Conservation (phyloP, 2,797 vertebrate species). For the Pristis pectinata region DNA sequence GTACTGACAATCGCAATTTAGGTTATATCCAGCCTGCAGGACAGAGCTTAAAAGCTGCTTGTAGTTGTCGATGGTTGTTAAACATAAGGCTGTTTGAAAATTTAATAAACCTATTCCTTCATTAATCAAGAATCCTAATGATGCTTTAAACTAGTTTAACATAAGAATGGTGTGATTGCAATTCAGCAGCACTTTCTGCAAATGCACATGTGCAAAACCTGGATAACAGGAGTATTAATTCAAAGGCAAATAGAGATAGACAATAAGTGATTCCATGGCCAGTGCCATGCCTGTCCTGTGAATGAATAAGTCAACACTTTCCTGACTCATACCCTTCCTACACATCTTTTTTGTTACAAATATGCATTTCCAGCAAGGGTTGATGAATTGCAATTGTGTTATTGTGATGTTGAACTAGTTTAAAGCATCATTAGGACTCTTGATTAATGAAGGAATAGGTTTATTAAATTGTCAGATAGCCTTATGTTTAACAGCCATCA, state of each 20-base stretch:
- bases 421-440: conserved; percentile 6
- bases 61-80: background rate
- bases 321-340: background rate
- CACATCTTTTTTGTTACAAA: background rate
- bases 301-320: background rate
- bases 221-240: background rate
- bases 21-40: background rate
- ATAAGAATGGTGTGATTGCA: background rate
- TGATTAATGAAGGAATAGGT: background rate
- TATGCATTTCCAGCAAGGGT: background rate
- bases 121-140: background rate
- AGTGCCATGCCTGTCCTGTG: background rate
- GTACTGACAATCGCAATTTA: too few relatives aligned
- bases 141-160: background rate
- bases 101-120: background rate
- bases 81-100: background rate
- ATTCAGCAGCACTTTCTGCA: background rate
- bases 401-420: background rate
- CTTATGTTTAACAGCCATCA: background rate
- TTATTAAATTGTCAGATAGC: background rate
- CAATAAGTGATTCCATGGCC: background rate
- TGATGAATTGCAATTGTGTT: background rate
- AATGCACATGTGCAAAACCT: background rate
- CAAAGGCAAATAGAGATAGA: background rate
- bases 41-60: background rate